Base-by-base conservation (phyloP, 2,888 invertebrate genomes). In the Thecophora atra region DNA sequence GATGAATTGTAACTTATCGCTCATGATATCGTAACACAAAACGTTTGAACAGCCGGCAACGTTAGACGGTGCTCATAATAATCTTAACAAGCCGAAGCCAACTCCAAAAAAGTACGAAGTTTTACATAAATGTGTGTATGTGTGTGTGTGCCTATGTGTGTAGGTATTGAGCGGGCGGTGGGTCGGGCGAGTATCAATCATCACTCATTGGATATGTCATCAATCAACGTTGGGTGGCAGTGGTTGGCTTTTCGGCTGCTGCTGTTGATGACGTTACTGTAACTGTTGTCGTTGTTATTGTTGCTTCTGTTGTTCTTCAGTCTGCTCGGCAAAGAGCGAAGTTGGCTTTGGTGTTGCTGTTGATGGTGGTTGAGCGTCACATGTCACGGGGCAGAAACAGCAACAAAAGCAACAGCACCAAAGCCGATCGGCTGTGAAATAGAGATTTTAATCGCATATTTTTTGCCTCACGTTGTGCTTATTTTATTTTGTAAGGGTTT, bases 181-280 rank as follows among this genome's bases (percentile, higher is more conserved):
- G 62, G 21, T 26, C 47, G 67, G 28, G 30, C 52, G 66, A 44
- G 62, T 51, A 84, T 83, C 83, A 84, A 84, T 83, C 83, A 83
- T 83, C 80, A 83, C 82, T 83, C 82, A 83, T 83, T 81, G 80
- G 82, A 82, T 79, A 83, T 81, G 82, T 82, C 84, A 84, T 83
- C 83, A 83, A 83, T 83, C 83, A 83, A 78, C 78, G 79, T 81
- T 76, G 77, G 74, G 76, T 76, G 73, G 54, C 60, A 60, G 66
- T 62, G 19, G 19, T 24, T 65, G 71, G 42, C 58, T 42, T 52
- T 65, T 72, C 63, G 73, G 56, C 71, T 66, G 64, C 65, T 56
- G 54, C 24, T 70, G 19, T 37, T 54, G 28, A 54, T 72, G 62
- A 64, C 54, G 52, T 67, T 74, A 62, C 54, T 71, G 68, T 26